Conservation (phyloP, 2,113 vertebrate genomes). For the Neomonachus schauinslandi region DNA sequence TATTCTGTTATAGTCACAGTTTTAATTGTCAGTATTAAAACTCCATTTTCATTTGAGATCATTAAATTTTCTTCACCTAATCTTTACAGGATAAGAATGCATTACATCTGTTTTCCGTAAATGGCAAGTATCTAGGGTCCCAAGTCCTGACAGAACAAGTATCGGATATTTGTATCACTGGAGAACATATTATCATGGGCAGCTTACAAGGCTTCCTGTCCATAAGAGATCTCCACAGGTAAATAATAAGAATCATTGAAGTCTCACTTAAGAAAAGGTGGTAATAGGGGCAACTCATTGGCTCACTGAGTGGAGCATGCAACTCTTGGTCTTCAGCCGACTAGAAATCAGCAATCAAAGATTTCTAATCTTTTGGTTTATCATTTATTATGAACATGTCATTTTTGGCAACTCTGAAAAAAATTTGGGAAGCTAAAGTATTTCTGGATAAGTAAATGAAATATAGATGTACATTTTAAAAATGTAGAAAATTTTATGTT, state of each 20-base stretch:
- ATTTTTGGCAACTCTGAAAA: conserved; percentile 25
- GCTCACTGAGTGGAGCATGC: not conserved
- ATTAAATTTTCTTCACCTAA: conserved; percentile 58
- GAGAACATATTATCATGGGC: conserved; percentile 93
- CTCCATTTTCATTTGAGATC: conserved; percentile 34
- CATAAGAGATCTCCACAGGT: conserved; percentile 97
- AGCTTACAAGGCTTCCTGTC: conserved; percentile 96
- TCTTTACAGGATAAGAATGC: conserved; percentile 94
- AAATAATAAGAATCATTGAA: conserved; percentile 53
- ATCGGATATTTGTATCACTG: conserved; percentile 94
- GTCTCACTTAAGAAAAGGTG: not conserved
- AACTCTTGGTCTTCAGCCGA: not conserved
- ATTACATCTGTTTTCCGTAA: conserved; percentile 96
- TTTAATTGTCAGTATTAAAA: conserved; percentile 45
- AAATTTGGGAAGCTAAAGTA: not conserved
- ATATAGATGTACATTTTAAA: not conserved
- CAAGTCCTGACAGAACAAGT: conserved; percentile 95
- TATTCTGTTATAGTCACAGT: conserved; percentile 26
- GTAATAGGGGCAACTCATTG: not conserved
- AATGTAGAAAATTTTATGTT: not conserved
- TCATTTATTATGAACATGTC: not conserved
- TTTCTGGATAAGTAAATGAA: conserved; percentile 33
- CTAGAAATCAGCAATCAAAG: conserved; percentile 28
- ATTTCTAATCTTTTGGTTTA: conserved; percentile 27
- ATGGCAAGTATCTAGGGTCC: conserved; percentile 94